These are phyloP conservation scores for Drosophila emarginata DNA, from an alignment of 2,888 invertebrate genomes.

Conservation along the genomic window DNA sequence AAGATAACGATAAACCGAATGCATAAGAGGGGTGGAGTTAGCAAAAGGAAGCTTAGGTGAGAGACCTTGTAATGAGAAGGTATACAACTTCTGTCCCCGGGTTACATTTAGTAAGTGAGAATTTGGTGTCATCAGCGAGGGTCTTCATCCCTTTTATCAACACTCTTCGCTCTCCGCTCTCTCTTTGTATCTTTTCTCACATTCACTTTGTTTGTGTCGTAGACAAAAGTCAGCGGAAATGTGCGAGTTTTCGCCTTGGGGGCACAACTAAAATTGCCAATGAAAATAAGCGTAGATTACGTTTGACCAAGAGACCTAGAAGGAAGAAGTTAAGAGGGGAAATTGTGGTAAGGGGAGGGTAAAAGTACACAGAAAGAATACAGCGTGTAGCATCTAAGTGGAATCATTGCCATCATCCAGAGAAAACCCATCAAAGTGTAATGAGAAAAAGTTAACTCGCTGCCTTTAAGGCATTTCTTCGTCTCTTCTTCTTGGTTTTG, in stretches of 20 bases:
- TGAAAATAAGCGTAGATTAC: constrained; percentile 64
- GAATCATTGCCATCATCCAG: constrained; percentile 34
- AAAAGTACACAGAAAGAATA: background rate
- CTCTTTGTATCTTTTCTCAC: background rate
- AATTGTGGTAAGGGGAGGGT: background rate
- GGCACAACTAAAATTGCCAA: constrained; percentile 55
- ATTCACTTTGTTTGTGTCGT: background rate
- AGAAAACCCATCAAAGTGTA: constrained; percentile 60
- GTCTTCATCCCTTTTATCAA: background rate
- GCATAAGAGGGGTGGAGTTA: background rate
- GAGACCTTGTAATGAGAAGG: constrained; percentile 36
- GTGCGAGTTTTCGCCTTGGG: constrained; percentile 56
- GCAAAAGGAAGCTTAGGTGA: constrained; percentile 22
- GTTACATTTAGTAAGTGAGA: constrained; percentile 42
- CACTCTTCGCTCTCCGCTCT: background rate
- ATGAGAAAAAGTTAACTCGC: constrained; percentile 70
- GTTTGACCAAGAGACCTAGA: constrained; percentile 6
- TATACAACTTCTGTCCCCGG: constrained; percentile 17
- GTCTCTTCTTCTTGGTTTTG: constrained; percentile 12
- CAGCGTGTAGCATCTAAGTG: background rate
- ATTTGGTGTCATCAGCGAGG: constrained; percentile 49
- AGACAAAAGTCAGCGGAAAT: constrained; percentile 56
- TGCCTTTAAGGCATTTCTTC: constrained; percentile 35
- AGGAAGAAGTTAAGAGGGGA: background rate
- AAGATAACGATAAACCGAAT: constrained; percentile 39